Conservation (phyloP, 1,140 invertebrate species). For the Drosophila simulans region DNA sequence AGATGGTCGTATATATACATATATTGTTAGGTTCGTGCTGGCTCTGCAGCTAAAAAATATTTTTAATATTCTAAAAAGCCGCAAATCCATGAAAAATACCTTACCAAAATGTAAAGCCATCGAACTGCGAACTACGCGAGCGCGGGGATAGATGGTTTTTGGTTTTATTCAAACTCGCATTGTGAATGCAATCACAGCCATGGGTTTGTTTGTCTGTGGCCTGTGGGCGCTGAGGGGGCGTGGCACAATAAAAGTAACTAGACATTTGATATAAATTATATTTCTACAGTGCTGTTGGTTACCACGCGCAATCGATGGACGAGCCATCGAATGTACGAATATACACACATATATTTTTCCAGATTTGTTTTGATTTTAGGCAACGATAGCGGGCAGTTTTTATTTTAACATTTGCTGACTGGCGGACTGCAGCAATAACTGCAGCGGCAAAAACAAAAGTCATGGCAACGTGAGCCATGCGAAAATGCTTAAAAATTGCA, state of each 20-base stretch:
- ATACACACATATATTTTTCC: background rate
- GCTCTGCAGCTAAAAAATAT: slow-evolving; percentile 53
- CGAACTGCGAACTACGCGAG: slow-evolving; percentile 19
- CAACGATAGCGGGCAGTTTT: slow-evolving; percentile 62
- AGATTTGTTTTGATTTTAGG: slow-evolving; percentile 75
- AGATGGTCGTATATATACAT: slow-evolving; percentile 7
- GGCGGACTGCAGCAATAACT: slow-evolving; percentile 68
- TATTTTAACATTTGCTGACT: slow-evolving; percentile 69
- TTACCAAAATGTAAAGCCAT: slow-evolving; percentile 36
- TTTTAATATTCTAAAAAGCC: slow-evolving; percentile 83
- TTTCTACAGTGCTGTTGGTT: slow-evolving; percentile 66
- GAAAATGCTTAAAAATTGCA: slow-evolving; percentile 61
- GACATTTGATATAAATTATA: slow-evolving; percentile 76
- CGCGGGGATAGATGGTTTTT: slow-evolving; percentile 7
- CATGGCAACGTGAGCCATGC: slow-evolving; percentile 43
- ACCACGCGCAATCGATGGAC: slow-evolving; percentile 44
- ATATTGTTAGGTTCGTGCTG: slow-evolving; percentile 4
- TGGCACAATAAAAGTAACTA: slow-evolving; percentile 56
- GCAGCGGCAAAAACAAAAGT: slow-evolving; percentile 49
- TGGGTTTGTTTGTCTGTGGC: slow-evolving; percentile 47
- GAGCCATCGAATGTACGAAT: slow-evolving; percentile 24
- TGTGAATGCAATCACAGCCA: slow-evolving; percentile 70
- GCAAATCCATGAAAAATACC: slow-evolving; percentile 75
- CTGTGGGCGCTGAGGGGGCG: slow-evolving; percentile 2
- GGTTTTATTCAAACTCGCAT: slow-evolving; percentile 43